phyloP scores from a whole-genome alignment of 2,888 invertebrate genomes.

The Danaus chrysippus region DNA sequence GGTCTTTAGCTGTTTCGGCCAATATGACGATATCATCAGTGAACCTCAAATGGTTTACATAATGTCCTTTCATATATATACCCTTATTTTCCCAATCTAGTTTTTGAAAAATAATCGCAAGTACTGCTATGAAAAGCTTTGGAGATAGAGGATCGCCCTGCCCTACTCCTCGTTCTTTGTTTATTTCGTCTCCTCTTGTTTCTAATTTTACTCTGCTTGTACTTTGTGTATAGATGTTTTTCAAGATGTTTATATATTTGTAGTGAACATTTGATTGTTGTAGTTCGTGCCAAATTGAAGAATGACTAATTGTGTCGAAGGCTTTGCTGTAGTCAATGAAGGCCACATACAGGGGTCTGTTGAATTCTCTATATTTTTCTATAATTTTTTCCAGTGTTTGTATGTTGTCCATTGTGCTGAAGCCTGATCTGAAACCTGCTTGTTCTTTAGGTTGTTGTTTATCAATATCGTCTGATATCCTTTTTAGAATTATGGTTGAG shows the following conservation, averaged over 20 bases:
- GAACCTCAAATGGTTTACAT: constrained; percentile 7
- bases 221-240: not conserved
- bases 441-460: too few relatives aligned
- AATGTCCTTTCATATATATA: not conserved
- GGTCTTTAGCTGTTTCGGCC: constrained; percentile 4
- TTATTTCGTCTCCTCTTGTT: not conserved
- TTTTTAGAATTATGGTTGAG: too few relatives aligned
- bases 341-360: too few relatives aligned
- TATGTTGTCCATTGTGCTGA: too few relatives aligned
- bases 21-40: constrained; percentile 2
- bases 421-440: too few relatives aligned
- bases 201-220: constrained; percentile 9
- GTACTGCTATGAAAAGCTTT: constrained; percentile 8
- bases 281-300: too few relatives aligned
- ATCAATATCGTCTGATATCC: too few relatives aligned
- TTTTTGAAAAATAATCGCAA: not conserved
- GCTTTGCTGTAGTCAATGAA: too few relatives aligned
- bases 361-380: too few relatives aligned
- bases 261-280: constrained; percentile 4
- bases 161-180: constrained; percentile 7
- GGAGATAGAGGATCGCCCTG: constrained; percentile 15
- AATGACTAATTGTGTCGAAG: too few relatives aligned
- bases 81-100: not conserved
- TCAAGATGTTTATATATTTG: constrained; percentile 4
- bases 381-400: too few relatives aligned